Evolutionary conservation across 2,888 invertebrate species (phyloP).

Genomic region (Cosmorhoe ocellata): DNA sequence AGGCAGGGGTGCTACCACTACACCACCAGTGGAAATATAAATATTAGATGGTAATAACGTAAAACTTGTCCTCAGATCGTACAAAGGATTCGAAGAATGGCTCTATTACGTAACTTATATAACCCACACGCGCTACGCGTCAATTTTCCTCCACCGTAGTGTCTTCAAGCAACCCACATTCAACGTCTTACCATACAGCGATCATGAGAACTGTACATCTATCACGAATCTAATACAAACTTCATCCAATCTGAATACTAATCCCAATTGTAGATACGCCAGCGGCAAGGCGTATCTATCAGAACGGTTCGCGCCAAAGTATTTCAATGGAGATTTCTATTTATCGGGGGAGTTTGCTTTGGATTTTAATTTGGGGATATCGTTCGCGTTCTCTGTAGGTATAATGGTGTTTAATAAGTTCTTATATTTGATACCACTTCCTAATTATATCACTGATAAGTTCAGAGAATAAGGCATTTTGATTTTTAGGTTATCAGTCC

Average conservation of each 20-base stretch:
- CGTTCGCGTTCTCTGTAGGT: constrained; percentile 91
- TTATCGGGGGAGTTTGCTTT: constrained; percentile 84
- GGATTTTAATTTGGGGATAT: constrained; percentile 90
- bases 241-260: constrained; percentile 68
- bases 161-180: constrained; percentile 84
- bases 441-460: constrained; percentile 92
- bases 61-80: constrained; percentile 84
- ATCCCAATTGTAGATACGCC: constrained; percentile 85
- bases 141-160: constrained; percentile 88
- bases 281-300: constrained; percentile 88
- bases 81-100: constrained; percentile 91
- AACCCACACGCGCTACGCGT: constrained; percentile 90
- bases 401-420: constrained; percentile 92
- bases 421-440: constrained; percentile 92
- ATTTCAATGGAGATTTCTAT: constrained; percentile 79
- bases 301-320: constrained; percentile 85
- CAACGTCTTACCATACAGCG: constrained; percentile 79
- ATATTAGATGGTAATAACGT: no score
- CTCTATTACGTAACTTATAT: constrained; percentile 90
- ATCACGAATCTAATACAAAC: constrained; percentile 81
- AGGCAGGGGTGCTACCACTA: no score
- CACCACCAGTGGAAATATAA: no score
- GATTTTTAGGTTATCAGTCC: neutral
- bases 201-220: constrained; percentile 79
- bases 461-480: constrained; percentile 85